phyloP scores from a whole-genome alignment of 1,140 invertebrate species.

The Macrobrachium nipponense region DNA sequence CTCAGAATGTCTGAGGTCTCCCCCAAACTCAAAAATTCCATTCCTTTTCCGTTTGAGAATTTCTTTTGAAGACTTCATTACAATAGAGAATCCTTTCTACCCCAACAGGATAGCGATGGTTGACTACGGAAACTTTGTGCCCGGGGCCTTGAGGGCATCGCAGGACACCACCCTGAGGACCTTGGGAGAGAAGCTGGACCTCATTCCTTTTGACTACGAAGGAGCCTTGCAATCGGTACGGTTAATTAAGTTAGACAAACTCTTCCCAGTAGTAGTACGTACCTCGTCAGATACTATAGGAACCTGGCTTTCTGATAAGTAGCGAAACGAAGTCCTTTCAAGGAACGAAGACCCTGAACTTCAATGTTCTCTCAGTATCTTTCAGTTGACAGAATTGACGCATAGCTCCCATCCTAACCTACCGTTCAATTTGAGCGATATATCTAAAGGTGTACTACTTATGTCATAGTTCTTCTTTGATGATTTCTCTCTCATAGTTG shows the following conservation, averaged over 20 bases:
- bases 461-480: not conserved
- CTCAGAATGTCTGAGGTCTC: too few relatives aligned
- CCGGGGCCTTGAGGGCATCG: conserved; percentile 11
- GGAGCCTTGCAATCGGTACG: not conserved
- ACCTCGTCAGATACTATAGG: not conserved
- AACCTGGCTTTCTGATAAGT: not conserved
- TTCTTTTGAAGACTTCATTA: too few relatives aligned
- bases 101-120: not conserved
- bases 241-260: not conserved
- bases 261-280: not conserved
- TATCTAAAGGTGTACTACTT: not conserved
- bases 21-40: too few relatives aligned
- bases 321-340: too few relatives aligned
- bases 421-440: not conserved
- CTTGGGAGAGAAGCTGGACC: conserved; percentile 15
- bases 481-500: too few relatives aligned
- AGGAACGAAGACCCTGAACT: too few relatives aligned
- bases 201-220: not conserved
- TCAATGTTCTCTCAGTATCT: too few relatives aligned
- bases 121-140: conserved; percentile 48
- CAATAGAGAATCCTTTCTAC: not conserved
- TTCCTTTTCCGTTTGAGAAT: too few relatives aligned
- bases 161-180: conserved; percentile 4
- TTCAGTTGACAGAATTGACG: too few relatives aligned
- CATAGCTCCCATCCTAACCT: too few relatives aligned